phyloP scores from a whole-genome alignment of 1,140 invertebrate genomes.

The Gerris buenoi region DNA sequence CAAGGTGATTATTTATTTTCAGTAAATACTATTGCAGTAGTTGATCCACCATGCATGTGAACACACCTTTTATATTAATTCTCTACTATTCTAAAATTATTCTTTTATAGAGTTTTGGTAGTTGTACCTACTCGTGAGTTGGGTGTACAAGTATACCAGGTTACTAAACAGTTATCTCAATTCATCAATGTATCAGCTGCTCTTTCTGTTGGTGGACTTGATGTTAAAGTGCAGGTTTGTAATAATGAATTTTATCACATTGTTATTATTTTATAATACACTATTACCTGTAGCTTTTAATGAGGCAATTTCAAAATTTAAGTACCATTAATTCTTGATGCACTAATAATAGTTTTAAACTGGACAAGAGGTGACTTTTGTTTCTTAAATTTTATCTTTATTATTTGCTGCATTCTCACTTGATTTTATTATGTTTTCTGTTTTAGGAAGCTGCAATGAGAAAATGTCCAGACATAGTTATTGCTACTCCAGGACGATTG shows the following conservation, averaged over 20 bases:
- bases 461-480: conserved; percentile 87
- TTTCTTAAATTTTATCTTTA: not conserved
- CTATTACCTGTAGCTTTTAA: no score
- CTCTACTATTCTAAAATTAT: no score
- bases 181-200: conserved; percentile 70
- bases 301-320: no score
- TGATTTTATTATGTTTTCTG: conserved; percentile 6
- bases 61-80: no score
- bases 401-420: not conserved
- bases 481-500: conserved; percentile 91
- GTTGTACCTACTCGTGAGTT: conserved; percentile 93
- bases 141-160: conserved; percentile 87
- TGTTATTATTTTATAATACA: no score
- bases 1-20: conserved; percentile 27
- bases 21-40: no score
- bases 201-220: conserved; percentile 79
- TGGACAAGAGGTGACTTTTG: no score
- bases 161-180: conserved; percentile 78
- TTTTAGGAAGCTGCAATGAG: conserved; percentile 65
- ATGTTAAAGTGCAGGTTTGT: conserved; percentile 72
- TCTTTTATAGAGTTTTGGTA: conserved; percentile 59
- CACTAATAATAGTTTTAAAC: no score
- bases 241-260: no score
- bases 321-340: no score
- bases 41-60: no score